Conservation (phyloP, 2,113 vertebrate genomes). For the Rhinopomastus cyanomelas region DNA sequence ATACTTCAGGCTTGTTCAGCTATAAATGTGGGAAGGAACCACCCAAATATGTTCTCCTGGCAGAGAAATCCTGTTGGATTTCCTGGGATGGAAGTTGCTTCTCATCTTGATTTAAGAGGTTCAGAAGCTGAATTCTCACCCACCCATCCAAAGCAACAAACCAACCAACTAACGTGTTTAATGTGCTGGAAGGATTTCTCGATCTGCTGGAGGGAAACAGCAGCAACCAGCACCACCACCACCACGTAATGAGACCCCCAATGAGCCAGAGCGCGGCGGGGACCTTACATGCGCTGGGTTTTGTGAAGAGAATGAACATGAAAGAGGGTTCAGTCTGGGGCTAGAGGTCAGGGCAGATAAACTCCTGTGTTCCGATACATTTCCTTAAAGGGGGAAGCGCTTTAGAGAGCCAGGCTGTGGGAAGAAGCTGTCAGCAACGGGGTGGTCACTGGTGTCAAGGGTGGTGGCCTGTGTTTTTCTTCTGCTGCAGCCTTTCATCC, state of each 20-base stretch:
- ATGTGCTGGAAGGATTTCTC: slow-evolving; percentile 11
- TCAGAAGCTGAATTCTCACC: neutral
- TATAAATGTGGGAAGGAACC: neutral
- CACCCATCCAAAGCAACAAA: neutral
- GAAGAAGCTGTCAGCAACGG: slow-evolving; percentile 69
- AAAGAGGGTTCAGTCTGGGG: slow-evolving; percentile 76
- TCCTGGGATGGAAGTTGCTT: neutral
- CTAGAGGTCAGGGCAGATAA: slow-evolving; percentile 79
- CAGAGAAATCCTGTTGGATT: neutral
- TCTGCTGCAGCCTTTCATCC: slow-evolving; percentile 70
- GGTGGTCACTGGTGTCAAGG: slow-evolving; percentile 67
- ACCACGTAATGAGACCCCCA: slow-evolving; percentile 67
- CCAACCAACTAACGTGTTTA: neutral
- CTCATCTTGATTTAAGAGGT: neutral
- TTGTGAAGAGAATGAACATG: slow-evolving; percentile 78
- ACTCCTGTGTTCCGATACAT: slow-evolving; percentile 77
- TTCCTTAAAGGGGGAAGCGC: slow-evolving; percentile 73
- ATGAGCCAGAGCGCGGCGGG: slow-evolving; percentile 60
- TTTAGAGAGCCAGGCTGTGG: slow-evolving; percentile 70
- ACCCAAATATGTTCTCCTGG: neutral
- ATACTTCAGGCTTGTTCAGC: neutral
- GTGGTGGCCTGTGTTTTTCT: slow-evolving; percentile 72
- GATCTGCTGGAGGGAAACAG: slow-evolving; percentile 37
- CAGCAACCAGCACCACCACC: neutral
- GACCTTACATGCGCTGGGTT: slow-evolving; percentile 73